Conservation (phyloP, 2,797 vertebrate genomes). For the Danio tinwini region DNA sequence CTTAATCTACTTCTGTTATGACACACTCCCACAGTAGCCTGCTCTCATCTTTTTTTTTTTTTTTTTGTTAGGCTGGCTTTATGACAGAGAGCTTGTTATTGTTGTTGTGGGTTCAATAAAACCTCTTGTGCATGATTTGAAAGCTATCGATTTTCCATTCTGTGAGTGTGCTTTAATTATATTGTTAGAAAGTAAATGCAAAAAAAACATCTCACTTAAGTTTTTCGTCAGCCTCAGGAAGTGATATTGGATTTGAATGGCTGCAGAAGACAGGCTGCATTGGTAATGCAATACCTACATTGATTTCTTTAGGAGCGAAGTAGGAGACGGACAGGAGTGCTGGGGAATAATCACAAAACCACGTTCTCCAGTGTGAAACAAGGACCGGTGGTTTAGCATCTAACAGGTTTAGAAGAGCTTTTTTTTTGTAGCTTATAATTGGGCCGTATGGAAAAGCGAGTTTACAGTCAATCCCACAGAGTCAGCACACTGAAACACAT, state of each 20-base stretch:
- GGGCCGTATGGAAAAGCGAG: conserved; percentile 1
- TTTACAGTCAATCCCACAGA: background rate
- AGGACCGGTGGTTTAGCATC: background rate
- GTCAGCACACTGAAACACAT: background rate
- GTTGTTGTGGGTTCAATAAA: conserved; percentile 10
- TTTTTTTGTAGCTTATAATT: conserved; percentile 15
- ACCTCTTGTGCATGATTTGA: conserved; percentile 2
- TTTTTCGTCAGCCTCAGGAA: conserved; percentile 18
- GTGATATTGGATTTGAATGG: conserved; percentile 31
- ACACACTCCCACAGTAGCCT: background rate
- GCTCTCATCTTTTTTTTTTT: background rate
- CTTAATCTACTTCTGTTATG: background rate
- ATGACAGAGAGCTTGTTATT: background rate
- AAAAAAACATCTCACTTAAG: conserved; percentile 16
- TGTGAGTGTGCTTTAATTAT: conserved; percentile 34
- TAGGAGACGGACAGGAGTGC: background rate
- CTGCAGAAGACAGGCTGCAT: conserved; percentile 28
- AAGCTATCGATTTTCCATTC: conserved; percentile 40
- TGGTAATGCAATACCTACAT: conserved; percentile 44
- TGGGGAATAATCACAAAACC: conserved; percentile 2
- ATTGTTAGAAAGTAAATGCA: conserved; percentile 16
- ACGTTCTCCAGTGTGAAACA: conserved; percentile 5
- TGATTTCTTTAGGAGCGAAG: conserved; percentile 36
- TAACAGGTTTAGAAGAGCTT: background rate
- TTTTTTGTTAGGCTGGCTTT: background rate